Evolutionary conservation across 2,888 invertebrate genomes (phyloP).

Genomic region (Cyaniris semiargus): DNA sequence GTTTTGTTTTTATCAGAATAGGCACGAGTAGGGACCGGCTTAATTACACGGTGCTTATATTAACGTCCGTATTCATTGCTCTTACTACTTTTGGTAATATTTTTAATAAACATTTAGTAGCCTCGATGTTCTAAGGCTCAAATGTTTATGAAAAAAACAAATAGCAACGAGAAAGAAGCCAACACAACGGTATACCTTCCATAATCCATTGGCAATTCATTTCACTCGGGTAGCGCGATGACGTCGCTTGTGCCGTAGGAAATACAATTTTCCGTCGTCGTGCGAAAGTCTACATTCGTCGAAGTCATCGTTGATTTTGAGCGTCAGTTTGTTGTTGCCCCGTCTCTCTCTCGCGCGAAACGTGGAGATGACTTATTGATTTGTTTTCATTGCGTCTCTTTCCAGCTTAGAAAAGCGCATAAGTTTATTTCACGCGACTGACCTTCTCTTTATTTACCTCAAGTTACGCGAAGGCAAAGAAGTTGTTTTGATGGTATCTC

Average conservation of each 20-base stretch:
- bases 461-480: constrained; percentile 53
- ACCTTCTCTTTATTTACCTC: constrained; percentile 75
- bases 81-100: not conserved
- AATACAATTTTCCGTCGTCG: constrained; percentile 46
- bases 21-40: not conserved
- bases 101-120: not conserved
- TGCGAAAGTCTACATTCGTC: constrained; percentile 55
- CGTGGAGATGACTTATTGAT: constrained; percentile 75
- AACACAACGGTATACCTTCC: constrained; percentile 53
- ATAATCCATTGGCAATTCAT: constrained; percentile 49
- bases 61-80: not conserved
- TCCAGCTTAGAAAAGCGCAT: constrained; percentile 60
- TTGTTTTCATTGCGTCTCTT: constrained; percentile 81
- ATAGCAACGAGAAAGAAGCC: constrained; percentile 44
- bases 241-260: constrained; percentile 40
- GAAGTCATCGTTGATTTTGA: constrained; percentile 58
- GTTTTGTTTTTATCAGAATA: not conserved
- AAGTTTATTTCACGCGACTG: constrained; percentile 64
- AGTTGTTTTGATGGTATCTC: constrained; percentile 77
- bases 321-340: constrained; percentile 78
- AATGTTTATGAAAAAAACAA: not conserved
- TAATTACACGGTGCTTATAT: not conserved
- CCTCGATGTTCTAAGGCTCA: not conserved
- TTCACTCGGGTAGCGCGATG: constrained; percentile 44
- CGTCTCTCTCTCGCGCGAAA: constrained; percentile 71